These are phyloP conservation scores for Syrrhaptes paradoxus DNA, from an alignment of 2,113 vertebrate species.

Conservation along the genomic window DNA sequence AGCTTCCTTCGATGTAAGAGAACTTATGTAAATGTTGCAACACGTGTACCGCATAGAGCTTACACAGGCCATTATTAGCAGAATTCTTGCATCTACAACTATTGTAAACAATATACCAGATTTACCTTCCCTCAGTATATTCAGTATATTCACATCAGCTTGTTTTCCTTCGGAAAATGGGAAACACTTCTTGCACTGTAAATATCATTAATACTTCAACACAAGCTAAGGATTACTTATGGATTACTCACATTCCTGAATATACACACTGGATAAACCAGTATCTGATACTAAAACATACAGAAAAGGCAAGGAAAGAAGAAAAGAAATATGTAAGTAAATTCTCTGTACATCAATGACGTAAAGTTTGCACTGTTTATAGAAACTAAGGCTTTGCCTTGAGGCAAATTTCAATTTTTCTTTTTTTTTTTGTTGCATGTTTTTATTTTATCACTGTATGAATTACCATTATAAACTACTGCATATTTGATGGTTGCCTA, in stretches of 20 bases:
- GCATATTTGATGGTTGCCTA: constrained; percentile 55
- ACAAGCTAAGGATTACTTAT: not conserved
- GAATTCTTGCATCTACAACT: not conserved
- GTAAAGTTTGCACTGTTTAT: not conserved
- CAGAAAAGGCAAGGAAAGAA: not conserved
- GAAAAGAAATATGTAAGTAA: not conserved
- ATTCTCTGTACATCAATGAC: not conserved
- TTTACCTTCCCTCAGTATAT: not conserved
- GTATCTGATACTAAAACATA: constrained; percentile 1
- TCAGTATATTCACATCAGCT: not conserved
- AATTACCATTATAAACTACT: constrained; percentile 57
- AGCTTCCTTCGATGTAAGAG: not conserved
- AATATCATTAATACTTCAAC: constrained; percentile 1
- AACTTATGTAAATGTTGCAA: not conserved
- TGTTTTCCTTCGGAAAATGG: not conserved
- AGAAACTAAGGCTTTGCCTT: constrained; percentile 15
- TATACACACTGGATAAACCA: not conserved
- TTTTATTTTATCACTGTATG: constrained; percentile 25
- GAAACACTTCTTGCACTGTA: not conserved
- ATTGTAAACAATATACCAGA: not conserved
- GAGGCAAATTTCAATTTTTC: constrained; percentile 33
- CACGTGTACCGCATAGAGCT: not conserved
- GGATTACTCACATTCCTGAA: not conserved
- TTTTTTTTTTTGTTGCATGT: constrained; percentile 2
- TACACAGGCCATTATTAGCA: not conserved